Evolutionary conservation across 2,888 invertebrate genomes (phyloP).

Genomic region (Amphipyra berbera): DNA sequence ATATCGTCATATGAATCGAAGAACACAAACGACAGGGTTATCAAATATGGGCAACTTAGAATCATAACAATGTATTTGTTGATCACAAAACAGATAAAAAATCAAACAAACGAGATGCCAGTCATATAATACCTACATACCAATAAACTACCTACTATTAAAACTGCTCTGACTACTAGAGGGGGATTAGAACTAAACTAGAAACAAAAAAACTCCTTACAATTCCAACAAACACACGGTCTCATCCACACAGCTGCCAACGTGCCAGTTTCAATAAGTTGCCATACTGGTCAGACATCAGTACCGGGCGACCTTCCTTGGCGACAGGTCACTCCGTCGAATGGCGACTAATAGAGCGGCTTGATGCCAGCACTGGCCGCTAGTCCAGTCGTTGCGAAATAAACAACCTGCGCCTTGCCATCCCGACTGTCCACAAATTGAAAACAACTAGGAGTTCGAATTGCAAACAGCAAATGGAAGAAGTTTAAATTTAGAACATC

Average conservation of each 20-base stretch:
- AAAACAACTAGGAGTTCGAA: neutral
- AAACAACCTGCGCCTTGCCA: conserved; percentile 51
- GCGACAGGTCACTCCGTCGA: conserved; percentile 81
- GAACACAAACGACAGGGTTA: too few relatives aligned
- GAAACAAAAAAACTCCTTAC: neutral
- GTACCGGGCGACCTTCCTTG: conserved; percentile 83
- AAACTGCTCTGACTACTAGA: neutral
- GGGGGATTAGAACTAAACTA: conserved; percentile 5
- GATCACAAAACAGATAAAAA: too few relatives aligned
- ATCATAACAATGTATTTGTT: too few relatives aligned
- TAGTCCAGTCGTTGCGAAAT: conserved; percentile 61
- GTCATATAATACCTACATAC: too few relatives aligned
- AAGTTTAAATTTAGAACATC: neutral
- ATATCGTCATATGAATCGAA: too few relatives aligned
- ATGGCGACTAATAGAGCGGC: conserved; percentile 74
- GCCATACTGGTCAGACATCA: conserved; percentile 81
- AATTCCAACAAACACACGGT: conserved; percentile 20
- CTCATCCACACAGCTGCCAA: conserved; percentile 62
- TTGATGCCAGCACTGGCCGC: conserved; percentile 50
- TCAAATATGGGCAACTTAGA: neutral
- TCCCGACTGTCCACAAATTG: conserved; percentile 25
- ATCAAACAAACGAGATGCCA: too few relatives aligned
- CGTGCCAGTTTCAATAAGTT: conserved; percentile 73
- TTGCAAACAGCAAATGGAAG: neutral
- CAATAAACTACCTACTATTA: neutral